Evolutionary conservation across 2,113 vertebrate genomes (phyloP).

Genomic region (Scortum barcoo): DNA sequence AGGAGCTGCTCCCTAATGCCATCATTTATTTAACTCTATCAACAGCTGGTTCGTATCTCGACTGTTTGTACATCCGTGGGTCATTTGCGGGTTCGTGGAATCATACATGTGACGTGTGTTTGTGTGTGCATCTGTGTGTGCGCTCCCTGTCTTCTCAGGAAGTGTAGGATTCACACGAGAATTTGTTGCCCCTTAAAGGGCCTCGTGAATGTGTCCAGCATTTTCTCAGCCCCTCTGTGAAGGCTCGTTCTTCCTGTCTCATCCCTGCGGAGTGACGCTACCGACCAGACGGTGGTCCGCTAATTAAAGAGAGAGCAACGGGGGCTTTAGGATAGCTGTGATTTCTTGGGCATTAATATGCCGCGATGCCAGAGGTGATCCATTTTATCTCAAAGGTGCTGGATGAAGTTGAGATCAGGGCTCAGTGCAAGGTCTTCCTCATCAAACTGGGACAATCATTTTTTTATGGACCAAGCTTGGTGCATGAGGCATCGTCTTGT

Average conservation of each 20-base stretch:
- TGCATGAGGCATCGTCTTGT: too few relatives aligned
- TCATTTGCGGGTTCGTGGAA: conserved; percentile 2
- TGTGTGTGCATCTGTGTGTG: conserved; percentile 13
- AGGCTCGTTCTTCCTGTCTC: conserved; percentile 68
- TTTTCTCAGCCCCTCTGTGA: conserved; percentile 70
- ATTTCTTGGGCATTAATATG: not conserved
- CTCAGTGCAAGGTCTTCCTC: not conserved
- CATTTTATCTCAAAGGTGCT: too few relatives aligned
- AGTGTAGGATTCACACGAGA: conserved; percentile 83
- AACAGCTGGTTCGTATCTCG: conserved; percentile 57
- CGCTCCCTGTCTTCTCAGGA: conserved; percentile 39
- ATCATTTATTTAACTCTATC: not conserved
- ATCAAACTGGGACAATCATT: too few relatives aligned
- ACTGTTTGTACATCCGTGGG: conserved; percentile 26
- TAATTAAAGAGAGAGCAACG: conserved; percentile 34
- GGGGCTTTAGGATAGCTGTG: not conserved
- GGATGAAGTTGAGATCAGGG: too few relatives aligned
- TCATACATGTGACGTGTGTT: conserved; percentile 4
- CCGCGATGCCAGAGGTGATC: not conserved
- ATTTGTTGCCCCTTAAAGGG: conserved; percentile 68
- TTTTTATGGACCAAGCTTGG: too few relatives aligned
- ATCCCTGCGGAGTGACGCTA: conserved; percentile 62
- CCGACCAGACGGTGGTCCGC: conserved; percentile 10
- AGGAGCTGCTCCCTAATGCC: conserved; percentile 2
- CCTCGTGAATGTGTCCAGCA: conserved; percentile 36